A percentile compares a stretch with the other conserved stretches of the same genome.
Evolutionary conservation across 2,888 invertebrate genomes (phyloP).

Genomic region (Clivina fossor): DNA sequence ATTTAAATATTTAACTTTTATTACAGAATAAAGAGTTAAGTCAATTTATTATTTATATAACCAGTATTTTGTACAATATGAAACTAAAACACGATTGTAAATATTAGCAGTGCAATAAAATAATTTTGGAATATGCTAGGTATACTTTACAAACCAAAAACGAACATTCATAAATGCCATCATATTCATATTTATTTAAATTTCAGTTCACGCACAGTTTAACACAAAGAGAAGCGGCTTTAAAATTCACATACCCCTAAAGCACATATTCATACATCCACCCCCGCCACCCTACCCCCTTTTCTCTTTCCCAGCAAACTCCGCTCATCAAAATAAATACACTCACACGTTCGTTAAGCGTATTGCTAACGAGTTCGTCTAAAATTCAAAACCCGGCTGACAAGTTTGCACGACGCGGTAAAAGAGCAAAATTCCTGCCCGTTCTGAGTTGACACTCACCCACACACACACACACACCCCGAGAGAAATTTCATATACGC

Average conservation of each 20-base stretch:
- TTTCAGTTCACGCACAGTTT: slow-evolving; percentile 13
- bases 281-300: neutral
- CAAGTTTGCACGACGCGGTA: too few relatives aligned
- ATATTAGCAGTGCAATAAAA: too few relatives aligned
- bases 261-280: neutral
- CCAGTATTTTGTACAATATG: too few relatives aligned
- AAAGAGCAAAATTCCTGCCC: too few relatives aligned
- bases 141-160: too few relatives aligned
- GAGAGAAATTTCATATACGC: slow-evolving; percentile 25
- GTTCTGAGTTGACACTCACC: neutral
- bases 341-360: neutral
- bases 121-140: too few relatives aligned
- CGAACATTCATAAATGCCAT: too few relatives aligned
- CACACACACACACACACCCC: slow-evolving; percentile 8
- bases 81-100: too few relatives aligned
- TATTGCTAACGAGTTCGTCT: slow-evolving; percentile 23
- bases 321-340: neutral
- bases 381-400: slow-evolving; percentile 18
- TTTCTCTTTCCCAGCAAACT: neutral
- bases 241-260: neutral
- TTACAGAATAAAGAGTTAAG: too few relatives aligned
- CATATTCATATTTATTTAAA: slow-evolving; percentile 19
- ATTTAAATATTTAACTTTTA: neutral
- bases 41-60: too few relatives aligned
- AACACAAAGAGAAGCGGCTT: slow-evolving; percentile 4